phyloP scores from a whole-genome alignment of 2,113 vertebrate genomes.

The Passer montanus region DNA sequence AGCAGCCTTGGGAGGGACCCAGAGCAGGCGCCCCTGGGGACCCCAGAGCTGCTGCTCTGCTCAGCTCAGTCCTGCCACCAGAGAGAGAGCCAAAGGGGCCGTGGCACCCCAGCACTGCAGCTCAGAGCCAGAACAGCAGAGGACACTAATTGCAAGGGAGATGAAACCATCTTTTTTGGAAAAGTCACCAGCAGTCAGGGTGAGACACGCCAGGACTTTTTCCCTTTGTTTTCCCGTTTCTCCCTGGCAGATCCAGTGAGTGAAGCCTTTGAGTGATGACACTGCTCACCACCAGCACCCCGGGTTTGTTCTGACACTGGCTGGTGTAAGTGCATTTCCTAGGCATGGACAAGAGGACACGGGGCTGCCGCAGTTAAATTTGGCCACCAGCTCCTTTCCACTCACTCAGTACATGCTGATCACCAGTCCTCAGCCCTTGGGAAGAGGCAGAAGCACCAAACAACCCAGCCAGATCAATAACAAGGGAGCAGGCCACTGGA shows the following conservation, averaged over 20 bases:
- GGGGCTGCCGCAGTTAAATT: background rate
- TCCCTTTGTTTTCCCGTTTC: background rate
- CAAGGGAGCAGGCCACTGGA: background rate
- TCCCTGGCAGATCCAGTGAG: background rate
- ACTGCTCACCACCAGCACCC: background rate
- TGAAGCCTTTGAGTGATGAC: background rate
- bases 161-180: background rate
- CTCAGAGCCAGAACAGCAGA: background rate
- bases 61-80: background rate
- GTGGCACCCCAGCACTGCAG: background rate
- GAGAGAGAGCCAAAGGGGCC: accelerated
- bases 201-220: accelerated
- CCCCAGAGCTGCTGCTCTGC: background rate
- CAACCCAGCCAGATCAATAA: background rate
- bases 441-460: background rate
- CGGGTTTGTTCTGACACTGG: background rate
- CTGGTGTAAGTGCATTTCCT: background rate
- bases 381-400: background rate
- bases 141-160: background rate
- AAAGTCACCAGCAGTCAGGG: background rate
- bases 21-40: background rate
- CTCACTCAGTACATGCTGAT: background rate
- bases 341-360: background rate
- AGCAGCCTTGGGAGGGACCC: background rate
- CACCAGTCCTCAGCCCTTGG: background rate